Conservation (phyloP, 1,140 invertebrate genomes). For the Drosophila pallidifrons region DNA sequence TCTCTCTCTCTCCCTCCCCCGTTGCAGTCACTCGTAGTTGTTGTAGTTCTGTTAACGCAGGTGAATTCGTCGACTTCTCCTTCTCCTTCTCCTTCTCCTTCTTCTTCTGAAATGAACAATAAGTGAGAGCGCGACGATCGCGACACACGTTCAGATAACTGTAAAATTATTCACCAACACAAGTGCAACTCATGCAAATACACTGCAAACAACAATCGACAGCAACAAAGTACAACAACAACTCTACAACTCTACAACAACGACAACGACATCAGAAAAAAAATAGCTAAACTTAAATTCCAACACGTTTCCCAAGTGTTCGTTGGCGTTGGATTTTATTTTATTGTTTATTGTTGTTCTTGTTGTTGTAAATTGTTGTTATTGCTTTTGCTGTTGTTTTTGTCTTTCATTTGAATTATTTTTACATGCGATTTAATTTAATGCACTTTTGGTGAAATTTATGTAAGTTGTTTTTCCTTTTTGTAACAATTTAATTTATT, state of each 20-base stretch:
- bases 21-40: constrained; percentile 4
- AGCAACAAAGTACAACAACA: constrained; percentile 15
- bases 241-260: not conserved
- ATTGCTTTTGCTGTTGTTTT: constrained; percentile 41
- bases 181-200: constrained; percentile 72
- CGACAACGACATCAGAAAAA: constrained; percentile 23
- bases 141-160: constrained; percentile 48
- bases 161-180: constrained; percentile 62
- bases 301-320: constrained; percentile 66
- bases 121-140: constrained; percentile 48
- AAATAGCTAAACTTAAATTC: constrained; percentile 70
- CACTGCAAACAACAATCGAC: constrained; percentile 54
- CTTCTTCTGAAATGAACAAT: constrained; percentile 39
- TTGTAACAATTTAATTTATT: not conserved
- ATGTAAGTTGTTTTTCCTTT: not conserved
- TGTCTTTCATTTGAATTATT: constrained; percentile 45
- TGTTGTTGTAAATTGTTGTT: constrained; percentile 28
- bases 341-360: constrained; percentile 27
- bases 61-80: constrained; percentile 42
- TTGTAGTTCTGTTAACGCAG: constrained; percentile 28
- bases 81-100: constrained; percentile 32
- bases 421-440: constrained; percentile 52
- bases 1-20: not conserved
- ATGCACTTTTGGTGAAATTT: constrained; percentile 67
- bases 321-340: constrained; percentile 28